Percentiles rank a stretch among this genome's conserved stretches.
Conservation (phyloP, 1,140 invertebrate genomes). For the Macrobrachium nipponense region DNA sequence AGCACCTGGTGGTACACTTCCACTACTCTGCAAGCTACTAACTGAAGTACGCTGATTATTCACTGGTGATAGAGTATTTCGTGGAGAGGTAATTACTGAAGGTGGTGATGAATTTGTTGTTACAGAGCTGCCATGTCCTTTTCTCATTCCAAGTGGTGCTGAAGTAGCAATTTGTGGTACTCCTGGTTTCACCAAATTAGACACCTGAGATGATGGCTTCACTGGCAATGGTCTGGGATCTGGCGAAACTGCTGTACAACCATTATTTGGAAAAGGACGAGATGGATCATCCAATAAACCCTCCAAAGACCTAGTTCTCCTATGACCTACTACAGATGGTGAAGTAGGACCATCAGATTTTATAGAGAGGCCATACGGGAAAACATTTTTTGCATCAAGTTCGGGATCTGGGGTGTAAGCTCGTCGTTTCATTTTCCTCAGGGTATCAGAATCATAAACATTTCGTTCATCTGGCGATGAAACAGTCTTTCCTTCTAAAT, state of each 20-base stretch:
- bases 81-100: conserved; percentile 30
- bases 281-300: conserved; percentile 74
- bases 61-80: conserved; percentile 35
- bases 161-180: conserved; percentile 20
- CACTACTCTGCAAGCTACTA: conserved; percentile 53
- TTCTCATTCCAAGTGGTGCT: conserved; percentile 25
- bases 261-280: conserved; percentile 36
- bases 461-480: conserved; percentile 65
- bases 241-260: conserved; percentile 23
- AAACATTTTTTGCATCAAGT: conserved; percentile 63
- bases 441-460: conserved; percentile 66
- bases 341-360: conserved; percentile 50
- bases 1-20: conserved; percentile 36
- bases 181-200: conserved; percentile 19
- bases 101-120: conserved; percentile 32
- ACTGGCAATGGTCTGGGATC: conserved; percentile 17
- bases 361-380: conserved; percentile 61
- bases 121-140: conserved; percentile 9
- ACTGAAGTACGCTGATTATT: conserved; percentile 55
- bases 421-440: conserved; percentile 59
- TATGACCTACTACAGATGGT: conserved; percentile 54
- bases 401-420: conserved; percentile 58
- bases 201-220: conserved; percentile 34
- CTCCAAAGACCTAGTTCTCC: conserved; percentile 73
- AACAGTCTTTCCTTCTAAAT: conserved; percentile 64